Base-by-base conservation (phyloP, 2,888 invertebrate species). In the Epirrhoe alternata region DNA sequence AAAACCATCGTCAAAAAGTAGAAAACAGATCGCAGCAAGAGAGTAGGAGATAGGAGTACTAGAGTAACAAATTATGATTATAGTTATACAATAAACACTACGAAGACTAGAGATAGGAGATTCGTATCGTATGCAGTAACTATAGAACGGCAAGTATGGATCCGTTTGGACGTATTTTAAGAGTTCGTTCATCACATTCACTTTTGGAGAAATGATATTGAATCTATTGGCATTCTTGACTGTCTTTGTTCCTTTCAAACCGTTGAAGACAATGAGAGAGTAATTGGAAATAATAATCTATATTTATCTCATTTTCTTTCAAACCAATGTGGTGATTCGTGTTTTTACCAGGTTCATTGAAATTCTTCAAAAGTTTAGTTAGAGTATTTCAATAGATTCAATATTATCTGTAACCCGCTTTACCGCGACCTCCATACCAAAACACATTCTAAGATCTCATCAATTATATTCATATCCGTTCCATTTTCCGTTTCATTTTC, bases 71-170 rank as follows among this genome's bases (percentile, higher is more conserved):
- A 84, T 78, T 72, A 79, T 77, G 73, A 76, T 75, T 77, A 81
- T 64, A 76, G 75, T 71, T 70, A 79, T 77, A 82, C 78, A 79
- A 73, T 78, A 82, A 77, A 82, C 77, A 82, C 89, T 89, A 89
- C 89, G 73, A 81, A 86, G 84, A 85, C 87, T 87, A 88, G 77
- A 85, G 68, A 76, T 69, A 79, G 74, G 72, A 76, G 73, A 76
- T 72, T 75, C 66, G 71, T 68, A 73, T 70, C 54, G 61, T 70
- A 68, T 47, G 67, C 64, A 71, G 69, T 72, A 69, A 69, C 70
- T 66, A 61, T 68, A 72, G 64, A 72, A 72, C 72, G 74, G 75
- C 68, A 62, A 70, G 58, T 63, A 71, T 61, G 53, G 8, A 72
- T 72, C 72, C 75, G 70, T 65, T 72, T 74, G 75, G 75, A 75